A percentile compares a stretch with the other conserved stretches of the same genome.
Evolutionary conservation across 2,113 vertebrate genomes (phyloP).

Genomic region (Macheiramphus alcinus): DNA sequence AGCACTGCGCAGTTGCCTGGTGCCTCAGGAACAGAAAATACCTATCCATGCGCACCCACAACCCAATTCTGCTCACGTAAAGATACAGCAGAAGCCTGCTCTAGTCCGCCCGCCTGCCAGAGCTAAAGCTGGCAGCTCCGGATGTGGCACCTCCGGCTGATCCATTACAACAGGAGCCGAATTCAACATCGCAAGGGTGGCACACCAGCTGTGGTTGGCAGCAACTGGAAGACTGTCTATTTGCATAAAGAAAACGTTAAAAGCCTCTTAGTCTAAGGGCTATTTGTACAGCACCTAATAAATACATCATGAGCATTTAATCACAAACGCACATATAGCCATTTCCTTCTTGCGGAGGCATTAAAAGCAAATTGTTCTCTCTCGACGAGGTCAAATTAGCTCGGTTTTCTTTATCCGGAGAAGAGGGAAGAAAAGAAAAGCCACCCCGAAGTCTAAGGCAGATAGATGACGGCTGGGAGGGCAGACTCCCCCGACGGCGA

Average conservation of each 20-base stretch:
- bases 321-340: neutral
- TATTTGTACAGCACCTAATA: neutral
- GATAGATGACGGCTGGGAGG: neutral
- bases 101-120: neutral
- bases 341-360: neutral
- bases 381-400: neutral
- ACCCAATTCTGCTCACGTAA: conserved; percentile 37
- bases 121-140: neutral
- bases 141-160: neutral
- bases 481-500: neutral
- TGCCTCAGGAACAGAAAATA: neutral
- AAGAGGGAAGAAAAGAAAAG: neutral
- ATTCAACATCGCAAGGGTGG: neutral
- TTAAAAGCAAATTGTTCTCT: neutral
- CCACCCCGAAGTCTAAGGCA: neutral
- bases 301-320: neutral
- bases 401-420: neutral
- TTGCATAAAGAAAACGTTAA: neutral
- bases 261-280: neutral
- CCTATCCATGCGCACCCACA: neutral
- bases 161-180: neutral
- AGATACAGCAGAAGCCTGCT: neutral
- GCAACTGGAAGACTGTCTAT: neutral
- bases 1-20: conserved; percentile 32
- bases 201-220: neutral